Evolutionary conservation across 1,140 invertebrate genomes (phyloP), one percentile per base, ranked within the genome.

Genomic region (Rhyzopertha dominica): DNA sequence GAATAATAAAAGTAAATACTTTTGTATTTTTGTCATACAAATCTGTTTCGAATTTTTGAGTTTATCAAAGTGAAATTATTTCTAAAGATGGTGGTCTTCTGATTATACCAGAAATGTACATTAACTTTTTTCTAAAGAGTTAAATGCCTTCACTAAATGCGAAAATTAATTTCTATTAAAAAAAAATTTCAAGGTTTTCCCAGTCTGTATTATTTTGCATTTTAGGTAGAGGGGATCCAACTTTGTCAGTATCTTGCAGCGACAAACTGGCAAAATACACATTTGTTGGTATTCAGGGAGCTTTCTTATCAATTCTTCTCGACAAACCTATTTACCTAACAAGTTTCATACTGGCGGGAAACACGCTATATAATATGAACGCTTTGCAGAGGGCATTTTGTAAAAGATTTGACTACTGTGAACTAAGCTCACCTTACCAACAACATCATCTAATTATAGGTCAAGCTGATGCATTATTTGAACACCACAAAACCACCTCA

Each of bases 211-310:
- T 23, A 9, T 36, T 43, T 54, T 53, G n/a, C n/a, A n/a, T n/a
- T n/a, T 19, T 39, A 63, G 61, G 61, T 29, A 72, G 90, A 61
- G 94, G 94, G 0, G 84, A 93, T 64, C 82, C 81, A 29, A 96
- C 94, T 1, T 60, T 87, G 9, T 94, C 88, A 26, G 78, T 95
- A 48, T 94, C 88, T 1, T 96, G 93, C 67, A 95, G 90, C 67
- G 93, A 97, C 69, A 97, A 96, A 75, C 72, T 96, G 2, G 79
- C 88, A 5, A 82, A 83, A 45, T 97, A 93, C 93, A 82, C 85
- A 63, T 69, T 87, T 46, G 54, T 92, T 28, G 92, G 92, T 1
- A 61, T 91, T 25, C 84, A 88, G 68, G 93, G 93, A 25, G 78
- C 84, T 5, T 65, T 95, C 17, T 62, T 95, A 31, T 79, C 79